Percentiles rank a stretch among this genome's conserved stretches.
Conservation (phyloP, 2,888 invertebrate species). For the Hylaea fasciaria region DNA sequence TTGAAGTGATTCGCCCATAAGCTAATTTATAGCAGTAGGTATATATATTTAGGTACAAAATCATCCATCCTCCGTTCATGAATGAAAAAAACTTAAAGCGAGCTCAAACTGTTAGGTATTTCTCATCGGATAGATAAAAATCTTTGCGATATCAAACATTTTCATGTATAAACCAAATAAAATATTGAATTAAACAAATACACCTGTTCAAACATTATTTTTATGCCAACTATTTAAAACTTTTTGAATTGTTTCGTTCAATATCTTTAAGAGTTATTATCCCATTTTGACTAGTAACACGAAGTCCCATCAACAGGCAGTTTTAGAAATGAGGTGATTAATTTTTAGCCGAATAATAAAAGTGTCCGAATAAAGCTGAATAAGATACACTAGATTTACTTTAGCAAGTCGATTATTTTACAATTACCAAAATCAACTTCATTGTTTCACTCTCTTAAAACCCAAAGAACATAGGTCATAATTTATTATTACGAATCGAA, state of each 20-base stretch:
- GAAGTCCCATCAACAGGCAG: constrained; percentile 18
- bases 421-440: too few relatives aligned
- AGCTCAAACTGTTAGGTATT: neutral
- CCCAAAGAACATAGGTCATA: too few relatives aligned
- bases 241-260: constrained; percentile 20
- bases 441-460: too few relatives aligned
- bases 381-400: neutral
- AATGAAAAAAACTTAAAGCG: constrained; percentile 2
- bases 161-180: constrained; percentile 13
- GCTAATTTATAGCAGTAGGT: too few relatives aligned
- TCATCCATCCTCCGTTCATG: neutral
- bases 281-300: constrained; percentile 6
- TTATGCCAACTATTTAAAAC: constrained; percentile 13
- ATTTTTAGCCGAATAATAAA: constrained; percentile 5
- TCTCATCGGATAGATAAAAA: constrained; percentile 24
- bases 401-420: too few relatives aligned
- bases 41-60: too few relatives aligned
- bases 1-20: too few relatives aligned
- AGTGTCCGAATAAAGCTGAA: neutral
- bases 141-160: constrained; percentile 7
- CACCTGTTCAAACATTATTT: constrained; percentile 32
- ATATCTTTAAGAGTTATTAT: constrained; percentile 20
- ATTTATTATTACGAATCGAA: too few relatives aligned
- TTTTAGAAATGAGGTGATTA: neutral
- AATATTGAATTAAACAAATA: constrained; percentile 18